phyloP scores from a whole-genome alignment of 2,888 invertebrate species.

The Flexamia atlantica region DNA sequence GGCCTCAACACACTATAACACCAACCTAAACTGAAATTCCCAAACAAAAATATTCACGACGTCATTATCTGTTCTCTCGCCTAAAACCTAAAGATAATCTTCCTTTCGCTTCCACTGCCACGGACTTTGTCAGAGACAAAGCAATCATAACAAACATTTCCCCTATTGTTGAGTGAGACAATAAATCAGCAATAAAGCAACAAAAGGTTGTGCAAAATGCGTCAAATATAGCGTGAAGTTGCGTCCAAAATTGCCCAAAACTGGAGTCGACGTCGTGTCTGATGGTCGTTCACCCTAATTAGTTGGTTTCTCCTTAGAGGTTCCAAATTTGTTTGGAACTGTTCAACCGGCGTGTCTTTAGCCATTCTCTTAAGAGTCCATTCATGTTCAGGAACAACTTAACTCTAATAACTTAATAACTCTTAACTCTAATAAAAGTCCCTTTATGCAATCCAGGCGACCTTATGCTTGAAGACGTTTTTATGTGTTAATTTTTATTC shows the following conservation, averaged over 20 bases:
- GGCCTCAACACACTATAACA: too few relatives aligned
- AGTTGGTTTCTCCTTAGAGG: background rate
- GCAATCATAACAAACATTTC: background rate
- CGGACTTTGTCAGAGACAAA: background rate
- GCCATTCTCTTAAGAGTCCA: background rate
- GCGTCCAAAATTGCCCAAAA: background rate
- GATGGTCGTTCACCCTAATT: background rate
- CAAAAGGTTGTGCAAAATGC: conserved; percentile 23
- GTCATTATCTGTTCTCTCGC: too few relatives aligned
- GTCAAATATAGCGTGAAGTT: background rate
- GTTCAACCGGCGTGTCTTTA: background rate
- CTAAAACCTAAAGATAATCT: background rate
- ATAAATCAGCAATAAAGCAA: background rate
- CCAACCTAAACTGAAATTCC: background rate
- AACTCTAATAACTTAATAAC: too few relatives aligned
- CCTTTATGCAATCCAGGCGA: too few relatives aligned
- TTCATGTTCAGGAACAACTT: background rate
- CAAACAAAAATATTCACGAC: background rate
- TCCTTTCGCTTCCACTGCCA: background rate
- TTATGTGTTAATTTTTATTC: too few relatives aligned
- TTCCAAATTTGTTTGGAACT: background rate
- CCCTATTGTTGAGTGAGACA: background rate
- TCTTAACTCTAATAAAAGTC: too few relatives aligned
- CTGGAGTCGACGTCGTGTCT: background rate
- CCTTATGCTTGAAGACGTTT: too few relatives aligned